Base-by-base conservation (phyloP, 2,113 vertebrate species). In the Urocolius indicus region DNA sequence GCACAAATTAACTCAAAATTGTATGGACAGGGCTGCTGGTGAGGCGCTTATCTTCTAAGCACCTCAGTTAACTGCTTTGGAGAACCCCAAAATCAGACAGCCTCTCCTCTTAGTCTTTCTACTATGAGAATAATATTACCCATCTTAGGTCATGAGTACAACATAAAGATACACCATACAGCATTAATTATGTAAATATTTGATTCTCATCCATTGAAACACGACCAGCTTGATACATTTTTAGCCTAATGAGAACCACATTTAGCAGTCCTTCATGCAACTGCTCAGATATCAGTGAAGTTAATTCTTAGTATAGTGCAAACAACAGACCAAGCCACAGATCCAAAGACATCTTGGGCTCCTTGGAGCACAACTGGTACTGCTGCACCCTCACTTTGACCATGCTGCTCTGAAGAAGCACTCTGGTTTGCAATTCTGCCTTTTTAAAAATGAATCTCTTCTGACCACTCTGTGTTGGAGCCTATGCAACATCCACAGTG, bases 331-430 rank as follows among this genome's bases (percentile, higher is more conserved):
- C 0, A 1, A 82, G 36, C 10, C 57, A 48, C 26, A 76, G 46
- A 65, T 26, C n/a, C 16, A 86, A 89, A 68, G 23, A 61, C 48
- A 57, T 51, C 48, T 62, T 19, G 7, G 41, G 15, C 13, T 87
- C 48, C 24, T 27, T 52, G 66, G 27, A 87, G 61, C 16, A 57
- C 27, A 67, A 13, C 20, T 62, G 66, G 9, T 20, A n/a, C 2
- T 10, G 58, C 48, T 49, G 6, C 6, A 7, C 24, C 7, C 11
- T 5, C 3, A 8, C 29, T 32, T 61, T 1, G 1, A 57, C 55
- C 32, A 74, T 11, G 48, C 6, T 73, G 52, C 19, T 83, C 54
- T 58, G 51, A 81, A 71, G 63, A 34, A 73, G 32, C 18, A 16
- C 22, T 65, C 27, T 43, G 73, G 13, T 79, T 68, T 74, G 68